Evolutionary conservation across 1,140 invertebrate genomes (phyloP).

Genomic region (Pseudomyrmex dendroicus): DNA sequence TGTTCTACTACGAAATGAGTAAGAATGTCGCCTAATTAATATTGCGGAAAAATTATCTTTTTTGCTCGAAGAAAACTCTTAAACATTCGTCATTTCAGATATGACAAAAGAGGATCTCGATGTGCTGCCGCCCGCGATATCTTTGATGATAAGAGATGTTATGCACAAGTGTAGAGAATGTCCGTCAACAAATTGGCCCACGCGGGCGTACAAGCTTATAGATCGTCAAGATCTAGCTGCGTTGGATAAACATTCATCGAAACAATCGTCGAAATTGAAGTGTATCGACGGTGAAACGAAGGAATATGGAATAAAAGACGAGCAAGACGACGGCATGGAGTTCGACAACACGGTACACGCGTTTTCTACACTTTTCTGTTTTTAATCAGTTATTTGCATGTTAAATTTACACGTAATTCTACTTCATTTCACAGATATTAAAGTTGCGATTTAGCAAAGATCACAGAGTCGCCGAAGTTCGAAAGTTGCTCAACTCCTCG

Average conservation of each 20-base stretch:
- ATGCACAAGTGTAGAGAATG: constrained; percentile 90
- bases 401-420: background rate
- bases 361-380: background rate
- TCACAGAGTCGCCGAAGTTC: constrained; percentile 93
- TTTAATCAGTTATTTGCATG: background rate
- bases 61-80: background rate
- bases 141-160: constrained; percentile 90
- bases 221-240: constrained; percentile 91
- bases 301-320: constrained; percentile 81
- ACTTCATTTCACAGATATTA: constrained; percentile 83
- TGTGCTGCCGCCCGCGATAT: constrained; percentile 90
- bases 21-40: background rate
- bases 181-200: constrained; percentile 92
- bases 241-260: constrained; percentile 82
- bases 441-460: constrained; percentile 90
- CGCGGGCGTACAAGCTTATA: constrained; percentile 91
- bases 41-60: background rate
- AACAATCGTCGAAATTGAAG: constrained; percentile 38
- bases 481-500: constrained; percentile 94
- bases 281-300: constrained; percentile 72
- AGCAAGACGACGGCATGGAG: constrained; percentile 89
- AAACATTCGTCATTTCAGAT: constrained; percentile 78
- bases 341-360: constrained; percentile 84
- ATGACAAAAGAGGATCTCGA: constrained; percentile 90
- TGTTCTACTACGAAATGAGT: constrained; percentile 80